These are phyloP conservation scores for Cheilinus undulatus DNA, from an alignment of 2,113 vertebrate genomes.

Conservation along the genomic window DNA sequence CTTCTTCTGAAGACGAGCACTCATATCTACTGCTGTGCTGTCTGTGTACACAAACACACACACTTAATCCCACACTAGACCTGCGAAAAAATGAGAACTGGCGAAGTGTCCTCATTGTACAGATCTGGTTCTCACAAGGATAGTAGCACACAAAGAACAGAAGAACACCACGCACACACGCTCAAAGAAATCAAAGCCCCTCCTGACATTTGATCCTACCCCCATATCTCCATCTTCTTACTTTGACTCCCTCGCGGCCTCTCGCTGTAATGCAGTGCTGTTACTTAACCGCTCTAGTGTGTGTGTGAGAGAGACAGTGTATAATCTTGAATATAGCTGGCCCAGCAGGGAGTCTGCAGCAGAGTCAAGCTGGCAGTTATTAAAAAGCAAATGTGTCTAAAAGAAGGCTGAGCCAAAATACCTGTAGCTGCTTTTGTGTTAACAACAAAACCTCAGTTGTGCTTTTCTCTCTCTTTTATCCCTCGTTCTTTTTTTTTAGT, in stretches of 20 bases:
- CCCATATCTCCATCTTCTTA: constrained; percentile 5
- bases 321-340: constrained; percentile 9
- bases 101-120: constrained; percentile 4
- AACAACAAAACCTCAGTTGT: constrained; percentile 7
- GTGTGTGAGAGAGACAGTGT: neutral
- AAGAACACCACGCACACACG: neutral
- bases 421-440: constrained; percentile 2
- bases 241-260: constrained; percentile 11
- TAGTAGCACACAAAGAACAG: constrained; percentile 4
- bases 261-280: neutral
- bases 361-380: constrained; percentile 25
- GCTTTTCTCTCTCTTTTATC: constrained; percentile 1
- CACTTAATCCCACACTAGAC: constrained; percentile 12
- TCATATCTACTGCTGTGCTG: neutral
- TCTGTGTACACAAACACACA: constrained; percentile 3
- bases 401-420: constrained; percentile 3
- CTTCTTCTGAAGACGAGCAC: neutral
- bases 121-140: constrained; percentile 15
- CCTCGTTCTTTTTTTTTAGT: neutral
- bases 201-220: constrained; percentile 9
- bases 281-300: constrained; percentile 1
- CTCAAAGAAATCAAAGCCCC: constrained; percentile 1
- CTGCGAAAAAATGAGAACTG: neutral
- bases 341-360: constrained; percentile 30
- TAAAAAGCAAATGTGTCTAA: constrained; percentile 22